Evolutionary conservation across 2,888 invertebrate species (phyloP).

Genomic region (Drosophila longiperda): DNA sequence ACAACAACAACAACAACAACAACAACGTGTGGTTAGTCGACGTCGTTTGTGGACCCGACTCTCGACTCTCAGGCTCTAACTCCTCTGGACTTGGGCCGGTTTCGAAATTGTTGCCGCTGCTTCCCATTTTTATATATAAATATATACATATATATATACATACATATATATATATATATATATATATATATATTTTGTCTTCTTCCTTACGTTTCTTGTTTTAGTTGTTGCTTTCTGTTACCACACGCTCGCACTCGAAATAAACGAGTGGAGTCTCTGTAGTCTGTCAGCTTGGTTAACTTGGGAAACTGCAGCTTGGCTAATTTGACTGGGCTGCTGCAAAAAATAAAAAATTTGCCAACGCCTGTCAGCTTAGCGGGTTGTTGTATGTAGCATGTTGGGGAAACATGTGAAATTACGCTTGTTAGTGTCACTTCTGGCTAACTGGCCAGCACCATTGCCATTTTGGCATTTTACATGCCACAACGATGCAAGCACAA

Average conservation of each 20-base stretch:
- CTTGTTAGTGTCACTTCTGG: slow-evolving; percentile 83
- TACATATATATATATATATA: background rate
- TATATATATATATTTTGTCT: background rate
- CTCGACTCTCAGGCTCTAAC: slow-evolving; percentile 30
- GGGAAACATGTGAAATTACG: slow-evolving; percentile 82
- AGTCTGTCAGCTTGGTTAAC: slow-evolving; percentile 8
- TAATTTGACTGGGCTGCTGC: slow-evolving; percentile 44
- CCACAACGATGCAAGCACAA: background rate
- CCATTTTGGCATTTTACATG: slow-evolving; percentile 37
- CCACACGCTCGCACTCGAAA: slow-evolving; percentile 43
- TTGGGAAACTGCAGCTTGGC: slow-evolving; percentile 26
- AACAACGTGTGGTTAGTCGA: slow-evolving; percentile 75
- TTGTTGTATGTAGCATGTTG: slow-evolving; percentile 59
- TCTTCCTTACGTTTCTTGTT: slow-evolving; percentile 4
- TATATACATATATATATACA: background rate
- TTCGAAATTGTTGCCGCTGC: slow-evolving; percentile 58
- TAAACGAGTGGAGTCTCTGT: slow-evolving; percentile 25
- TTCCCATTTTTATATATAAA: slow-evolving; percentile 38
- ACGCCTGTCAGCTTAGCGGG: slow-evolving; percentile 81
- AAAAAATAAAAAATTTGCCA: slow-evolving; percentile 73
- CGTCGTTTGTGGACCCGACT: slow-evolving; percentile 38
- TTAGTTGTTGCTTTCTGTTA: slow-evolving; percentile 25
- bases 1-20: no score
- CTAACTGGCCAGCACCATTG: slow-evolving; percentile 63
- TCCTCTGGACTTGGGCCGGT: slow-evolving; percentile 51